phyloP scores from a whole-genome alignment of 1,140 invertebrate species.

The Homarus americanus region DNA sequence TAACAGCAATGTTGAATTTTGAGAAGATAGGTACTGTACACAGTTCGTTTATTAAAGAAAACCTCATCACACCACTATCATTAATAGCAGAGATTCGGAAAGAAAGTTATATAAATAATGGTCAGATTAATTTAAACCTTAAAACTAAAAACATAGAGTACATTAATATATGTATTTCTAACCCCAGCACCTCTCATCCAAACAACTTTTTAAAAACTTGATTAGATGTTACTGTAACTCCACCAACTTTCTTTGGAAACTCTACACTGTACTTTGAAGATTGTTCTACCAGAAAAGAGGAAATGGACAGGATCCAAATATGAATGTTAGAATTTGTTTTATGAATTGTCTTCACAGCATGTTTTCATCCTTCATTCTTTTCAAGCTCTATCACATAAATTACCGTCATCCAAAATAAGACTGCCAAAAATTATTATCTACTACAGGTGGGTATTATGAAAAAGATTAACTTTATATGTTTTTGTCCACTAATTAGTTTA shows the following conservation, averaged over 20 bases:
- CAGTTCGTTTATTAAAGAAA: too few relatives aligned
- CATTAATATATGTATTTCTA: neutral
- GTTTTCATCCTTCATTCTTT: too few relatives aligned
- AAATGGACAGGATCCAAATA: too few relatives aligned
- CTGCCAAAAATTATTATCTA: neutral
- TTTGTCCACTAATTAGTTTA: neutral
- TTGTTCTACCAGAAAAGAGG: neutral
- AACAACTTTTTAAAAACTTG: neutral
- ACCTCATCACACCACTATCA: too few relatives aligned
- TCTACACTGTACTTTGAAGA: neutral
- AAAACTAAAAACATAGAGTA: neutral
- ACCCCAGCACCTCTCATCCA: neutral
- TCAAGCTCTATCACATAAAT: too few relatives aligned
- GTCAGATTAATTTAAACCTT: neutral
- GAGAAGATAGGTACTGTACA: too few relatives aligned
- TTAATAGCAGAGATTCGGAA: too few relatives aligned
- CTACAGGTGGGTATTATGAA: neutral
- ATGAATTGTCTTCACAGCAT: too few relatives aligned
- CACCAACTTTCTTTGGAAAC: neutral
- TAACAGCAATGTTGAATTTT: too few relatives aligned
- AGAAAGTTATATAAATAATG: neutral
- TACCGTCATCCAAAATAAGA: neutral
- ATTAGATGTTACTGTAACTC: neutral
- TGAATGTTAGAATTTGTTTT: too few relatives aligned
- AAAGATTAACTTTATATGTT: neutral